Evolutionary conservation across 2,888 invertebrate species (phyloP), one percentile per base, ranked within the genome.

Genomic region (Callyntrura sp.): DNA sequence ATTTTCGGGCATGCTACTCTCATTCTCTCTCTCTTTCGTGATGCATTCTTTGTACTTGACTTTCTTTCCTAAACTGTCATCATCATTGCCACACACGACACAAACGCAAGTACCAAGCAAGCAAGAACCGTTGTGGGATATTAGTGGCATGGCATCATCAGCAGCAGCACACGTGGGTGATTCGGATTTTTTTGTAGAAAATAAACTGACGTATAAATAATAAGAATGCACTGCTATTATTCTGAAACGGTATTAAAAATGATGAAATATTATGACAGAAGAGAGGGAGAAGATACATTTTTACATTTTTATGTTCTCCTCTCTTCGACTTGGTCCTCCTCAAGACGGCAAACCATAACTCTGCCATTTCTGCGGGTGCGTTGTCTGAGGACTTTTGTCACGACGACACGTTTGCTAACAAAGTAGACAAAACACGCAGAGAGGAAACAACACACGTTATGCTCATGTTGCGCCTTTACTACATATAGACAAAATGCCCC

Each of bases 221-320:
- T 84, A 20, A 35, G 62, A 60, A 57, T 78, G 57, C 28, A 45
- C 6, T 23, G 48, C 57, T 83, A 65, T 83, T 83, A 70, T 73
- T 73, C 57, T 73, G 73, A 55, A 73, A 85, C 35, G 85, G 70
- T 85, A 85, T 85, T 76, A 85, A 73, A 83, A 81, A 85, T 82
- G 65, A 89, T 84, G 88, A 91, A 90, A 90, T 87, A 91, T 90
- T 89, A 90, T 87, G 89, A 88, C 87, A 85, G 87, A 85, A 89
- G 89, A 43, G 79, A 60, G 57, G 28, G 78, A 55, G 55, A 79
- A 60, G 11, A 35, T 43, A 23, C 76, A 43, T 60, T 57, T 79
- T 79, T 28, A 35, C 60, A 51, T 51, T 76, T 76, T 76, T 76
- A 51, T 48, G 23, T 5, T 76, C 76, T n/a, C 51, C n/a, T n/a